Percentiles rank a stretch among this genome's conserved stretches.
These are phyloP conservation scores for Mythimna lalbum DNA, from an alignment of 2,888 invertebrate genomes.

Conservation along the genomic window DNA sequence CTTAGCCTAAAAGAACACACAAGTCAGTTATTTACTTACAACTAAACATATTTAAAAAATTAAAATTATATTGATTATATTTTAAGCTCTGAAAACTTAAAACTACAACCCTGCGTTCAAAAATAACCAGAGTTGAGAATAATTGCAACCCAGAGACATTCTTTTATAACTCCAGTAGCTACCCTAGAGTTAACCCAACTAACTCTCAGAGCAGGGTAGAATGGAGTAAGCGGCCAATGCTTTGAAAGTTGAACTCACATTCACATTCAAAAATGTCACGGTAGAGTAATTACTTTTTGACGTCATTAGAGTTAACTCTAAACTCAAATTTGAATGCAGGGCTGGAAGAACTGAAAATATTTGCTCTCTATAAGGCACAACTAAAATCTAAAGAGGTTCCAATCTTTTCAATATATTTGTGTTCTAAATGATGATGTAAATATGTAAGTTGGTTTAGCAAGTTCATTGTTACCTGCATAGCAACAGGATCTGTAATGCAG, in stretches of 20 bases:
- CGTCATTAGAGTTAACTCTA: no score
- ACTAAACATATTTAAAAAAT: neutral
- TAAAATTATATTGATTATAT: neutral
- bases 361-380: neutral
- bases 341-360: neutral
- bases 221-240: no score
- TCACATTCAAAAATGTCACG: no score
- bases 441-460: neutral
- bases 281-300: no score
- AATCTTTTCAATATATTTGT: neutral
- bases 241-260: no score
- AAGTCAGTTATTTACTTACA: slow-evolving; percentile 7
- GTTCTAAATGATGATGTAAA: neutral
- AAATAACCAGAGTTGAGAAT: no score
- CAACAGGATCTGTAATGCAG: slow-evolving; percentile 4
- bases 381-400: neutral
- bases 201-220: no score
- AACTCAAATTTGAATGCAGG: no score
- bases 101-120: neutral
- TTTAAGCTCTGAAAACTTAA: neutral
- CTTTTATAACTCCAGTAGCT: no score
- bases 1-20: slow-evolving; percentile 79
- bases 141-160: no score
- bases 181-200: no score
- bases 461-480: slow-evolving; percentile 5